Evolutionary conservation across 53 echinoderm and acorn worm species (phyloP).

Genomic region (Paracentrotus lividus): DNA sequence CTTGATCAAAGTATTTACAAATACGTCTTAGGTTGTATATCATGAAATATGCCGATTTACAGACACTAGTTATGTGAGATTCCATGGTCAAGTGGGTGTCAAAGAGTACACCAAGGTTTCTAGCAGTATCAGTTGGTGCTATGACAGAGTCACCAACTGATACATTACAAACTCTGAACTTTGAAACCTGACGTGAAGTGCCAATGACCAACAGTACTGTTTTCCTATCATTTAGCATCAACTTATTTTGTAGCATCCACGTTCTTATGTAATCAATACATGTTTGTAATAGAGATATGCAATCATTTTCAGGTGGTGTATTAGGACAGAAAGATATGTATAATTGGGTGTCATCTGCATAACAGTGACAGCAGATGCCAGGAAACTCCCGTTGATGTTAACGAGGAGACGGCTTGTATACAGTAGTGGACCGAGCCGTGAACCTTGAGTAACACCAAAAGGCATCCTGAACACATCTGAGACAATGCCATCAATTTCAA

Average conservation of each 20-base stretch:
- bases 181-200: conserved; percentile 46
- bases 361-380: not conserved
- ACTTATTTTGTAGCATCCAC: conserved; percentile 44
- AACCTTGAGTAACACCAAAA: not conserved
- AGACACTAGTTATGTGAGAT: not conserved
- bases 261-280: conserved; percentile 15
- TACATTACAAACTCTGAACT: not conserved
- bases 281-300: not conserved
- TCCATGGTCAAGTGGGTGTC: conserved; percentile 51
- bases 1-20: conserved; percentile 62
- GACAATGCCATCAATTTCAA: too few species aligned
- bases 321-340: not conserved
- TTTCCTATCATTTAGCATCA: conserved; percentile 28
- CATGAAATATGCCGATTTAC: conserved; percentile 48
- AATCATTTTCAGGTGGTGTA: not conserved
- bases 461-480: not conserved
- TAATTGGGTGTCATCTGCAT: conserved; percentile 50
- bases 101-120: conserved; percentile 25
- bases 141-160: not conserved
- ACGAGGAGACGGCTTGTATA: conserved; percentile 10
- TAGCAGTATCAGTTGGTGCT: not conserved
- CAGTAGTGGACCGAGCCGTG: not conserved
- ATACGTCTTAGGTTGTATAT: conserved; percentile 60
- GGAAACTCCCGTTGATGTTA: conserved; percentile 5
- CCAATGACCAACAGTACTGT: conserved; percentile 18